These are phyloP conservation scores for Trialeurodes vaporariorum DNA, from an alignment of 1,140 invertebrate species.

Conservation along the genomic window DNA sequence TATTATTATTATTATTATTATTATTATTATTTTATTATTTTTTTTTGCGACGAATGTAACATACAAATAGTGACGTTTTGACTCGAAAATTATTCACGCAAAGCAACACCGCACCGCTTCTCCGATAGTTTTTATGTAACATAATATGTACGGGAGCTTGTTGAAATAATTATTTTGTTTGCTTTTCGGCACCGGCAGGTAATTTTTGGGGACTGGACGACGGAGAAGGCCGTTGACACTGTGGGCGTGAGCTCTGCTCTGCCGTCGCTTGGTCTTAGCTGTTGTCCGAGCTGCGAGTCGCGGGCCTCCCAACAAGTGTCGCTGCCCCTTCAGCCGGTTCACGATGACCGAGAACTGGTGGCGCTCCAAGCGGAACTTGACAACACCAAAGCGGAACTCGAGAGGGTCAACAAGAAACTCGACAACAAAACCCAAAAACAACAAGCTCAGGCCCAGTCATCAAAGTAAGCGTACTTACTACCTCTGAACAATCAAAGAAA, in stretches of 20 bases:
- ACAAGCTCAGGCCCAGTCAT: constrained; percentile 9
- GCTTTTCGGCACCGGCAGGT: constrained; percentile 5
- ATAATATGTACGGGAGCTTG: too few species aligned
- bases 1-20: too few species aligned
- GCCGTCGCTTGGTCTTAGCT: constrained; percentile 10
- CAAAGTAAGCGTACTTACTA: constrained; percentile 14
- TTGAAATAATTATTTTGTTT: too few species aligned
- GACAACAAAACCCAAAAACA: constrained; percentile 28
- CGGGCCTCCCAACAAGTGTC: constrained; percentile 16
- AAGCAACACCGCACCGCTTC: too few species aligned
- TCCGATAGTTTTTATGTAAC: too few species aligned
- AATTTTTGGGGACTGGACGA: constrained; percentile 21
- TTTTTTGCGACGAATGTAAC: too few species aligned
- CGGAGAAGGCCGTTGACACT: constrained; percentile 16
- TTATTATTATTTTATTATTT: too few species aligned
- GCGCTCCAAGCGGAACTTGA: constrained; percentile 36
- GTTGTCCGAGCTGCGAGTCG: constrained; percentile 26
- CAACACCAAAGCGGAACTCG: constrained; percentile 38
- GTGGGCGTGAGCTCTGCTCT: constrained; percentile 2
- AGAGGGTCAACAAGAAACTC: constrained; percentile 37
- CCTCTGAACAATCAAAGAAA: too few species aligned
- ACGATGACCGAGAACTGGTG: constrained; percentile 27
- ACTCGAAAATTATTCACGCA: too few species aligned
- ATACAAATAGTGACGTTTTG: too few species aligned
- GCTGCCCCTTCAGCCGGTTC: constrained; percentile 17